A percentile compares a stretch with the other conserved stretches of the same genome.
Conservation (phyloP, 2,888 invertebrate species). For the Mamestra brassicae region DNA sequence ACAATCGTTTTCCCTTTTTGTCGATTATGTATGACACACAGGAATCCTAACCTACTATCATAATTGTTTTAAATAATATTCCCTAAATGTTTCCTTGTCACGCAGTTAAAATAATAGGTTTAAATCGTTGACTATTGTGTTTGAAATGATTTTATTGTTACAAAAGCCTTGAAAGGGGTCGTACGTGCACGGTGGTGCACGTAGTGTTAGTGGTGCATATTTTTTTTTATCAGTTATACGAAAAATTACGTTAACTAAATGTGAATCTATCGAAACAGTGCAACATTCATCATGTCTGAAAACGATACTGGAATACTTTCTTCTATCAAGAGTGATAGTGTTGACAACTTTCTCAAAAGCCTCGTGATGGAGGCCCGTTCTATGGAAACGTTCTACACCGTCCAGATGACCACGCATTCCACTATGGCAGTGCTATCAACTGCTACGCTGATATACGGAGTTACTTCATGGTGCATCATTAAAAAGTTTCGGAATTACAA, state of each 20-base stretch:
- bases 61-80: not conserved
- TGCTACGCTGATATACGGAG: not conserved
- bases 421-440: not conserved
- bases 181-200: not conserved
- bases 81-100: not conserved
- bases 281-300: not conserved
- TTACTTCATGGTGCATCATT: not conserved
- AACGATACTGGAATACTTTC: not conserved
- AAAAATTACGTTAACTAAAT: not conserved
- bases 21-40: too few species aligned
- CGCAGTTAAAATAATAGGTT: not conserved
- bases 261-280: not conserved
- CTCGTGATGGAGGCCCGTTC: not conserved
- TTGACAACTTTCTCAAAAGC: not conserved
- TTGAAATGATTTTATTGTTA: not conserved
- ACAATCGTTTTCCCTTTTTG: too few species aligned
- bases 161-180: not conserved
- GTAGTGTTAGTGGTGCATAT: too few species aligned
- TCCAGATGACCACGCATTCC: too few species aligned
- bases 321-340: conserved; percentile 3
- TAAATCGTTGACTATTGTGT: not conserved
- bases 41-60: too few species aligned
- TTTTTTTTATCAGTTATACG: too few species aligned
- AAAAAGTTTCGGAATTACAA: not conserved
- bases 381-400: not conserved